Evolutionary conservation across 2,797 vertebrate genomes (phyloP), one percentile per base, ranked within the genome.

Genomic region (Tadarida brasiliensis): DNA sequence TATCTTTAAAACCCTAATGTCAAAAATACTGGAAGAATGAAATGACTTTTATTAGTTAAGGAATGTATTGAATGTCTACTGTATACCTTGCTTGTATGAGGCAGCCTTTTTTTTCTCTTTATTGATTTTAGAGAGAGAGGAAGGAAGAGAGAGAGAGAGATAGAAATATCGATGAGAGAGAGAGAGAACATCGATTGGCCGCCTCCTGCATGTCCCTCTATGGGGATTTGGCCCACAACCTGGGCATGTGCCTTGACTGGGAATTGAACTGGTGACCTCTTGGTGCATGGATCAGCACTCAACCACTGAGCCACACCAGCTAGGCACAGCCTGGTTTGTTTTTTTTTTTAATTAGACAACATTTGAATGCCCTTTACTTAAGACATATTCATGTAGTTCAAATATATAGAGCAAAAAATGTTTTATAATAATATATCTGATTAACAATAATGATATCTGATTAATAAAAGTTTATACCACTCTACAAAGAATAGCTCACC

Each of bases 391-490:
- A 63, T 49, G 20, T 7, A 89, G 59, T 47, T 47, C 10, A 95
- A 70, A 89, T 17, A 77, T 30, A 57, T 54, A 35, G 49, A 96
- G 89, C 86, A 56, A 95, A 59, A 94, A 90, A 73, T 44, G 2
- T 47, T n/a, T n/a, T n/a, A n/a, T n/a, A n/a, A n/a, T n/a, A n/a
- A n/a, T n/a, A n/a, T n/a, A n/a, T n/a, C n/a, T n/a, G n/a, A n/a
- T n/a, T n/a, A n/a, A n/a, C 74, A 91, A 87, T 81, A 96, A 90
- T 68, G 77, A 44, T 35, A 71, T n/a, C 65, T 65, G 47, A 73
- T 95, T 97, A 86, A 97, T 92, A 95, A 57, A 90, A 80, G 35
- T 94, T 96, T 85, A 78, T n/a, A 93, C 51, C 88, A 47, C 47
- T 91, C 82, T 65, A 9, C 81, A 59, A 96, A 94, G 77, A 96